Percentiles rank a stretch among this genome's conserved stretches.
These are phyloP conservation scores for Rhagium mordax DNA, from an alignment of 2,888 invertebrate genomes.

Conservation along the genomic window DNA sequence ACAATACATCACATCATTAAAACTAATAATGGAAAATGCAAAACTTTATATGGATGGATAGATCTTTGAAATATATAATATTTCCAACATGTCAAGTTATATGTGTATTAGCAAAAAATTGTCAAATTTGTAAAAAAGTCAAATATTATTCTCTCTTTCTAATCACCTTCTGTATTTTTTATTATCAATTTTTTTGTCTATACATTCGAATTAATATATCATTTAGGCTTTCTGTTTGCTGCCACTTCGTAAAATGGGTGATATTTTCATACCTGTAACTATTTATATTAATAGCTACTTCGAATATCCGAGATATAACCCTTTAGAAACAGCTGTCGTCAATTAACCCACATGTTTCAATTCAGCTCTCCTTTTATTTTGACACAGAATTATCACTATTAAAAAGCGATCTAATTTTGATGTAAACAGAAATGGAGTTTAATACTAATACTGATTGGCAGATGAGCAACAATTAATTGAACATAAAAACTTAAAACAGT, in stretches of 20 bases:
- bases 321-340: background rate
- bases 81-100: too few species aligned
- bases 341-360: background rate
- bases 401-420: background rate
- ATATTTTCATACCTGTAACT: background rate
- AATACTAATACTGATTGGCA: background rate
- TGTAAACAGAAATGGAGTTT: background rate
- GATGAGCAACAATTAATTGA: background rate
- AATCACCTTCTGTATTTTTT: too few species aligned
- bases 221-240: too few species aligned
- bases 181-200: too few species aligned
- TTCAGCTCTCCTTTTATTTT: background rate
- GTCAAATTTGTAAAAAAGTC: too few species aligned
- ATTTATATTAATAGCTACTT: background rate
- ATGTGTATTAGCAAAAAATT: too few species aligned
- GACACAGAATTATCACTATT: background rate
- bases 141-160: too few species aligned
- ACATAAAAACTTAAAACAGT: background rate
- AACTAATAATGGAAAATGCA: too few species aligned
- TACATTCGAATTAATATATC: too few species aligned
- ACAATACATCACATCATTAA: too few species aligned
- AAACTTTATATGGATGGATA: too few species aligned
- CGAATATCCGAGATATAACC: background rate
- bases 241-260: background rate
- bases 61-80: too few species aligned